Conservation (phyloP, 2,797 vertebrate genomes). For the Bucorvus abyssinicus region DNA sequence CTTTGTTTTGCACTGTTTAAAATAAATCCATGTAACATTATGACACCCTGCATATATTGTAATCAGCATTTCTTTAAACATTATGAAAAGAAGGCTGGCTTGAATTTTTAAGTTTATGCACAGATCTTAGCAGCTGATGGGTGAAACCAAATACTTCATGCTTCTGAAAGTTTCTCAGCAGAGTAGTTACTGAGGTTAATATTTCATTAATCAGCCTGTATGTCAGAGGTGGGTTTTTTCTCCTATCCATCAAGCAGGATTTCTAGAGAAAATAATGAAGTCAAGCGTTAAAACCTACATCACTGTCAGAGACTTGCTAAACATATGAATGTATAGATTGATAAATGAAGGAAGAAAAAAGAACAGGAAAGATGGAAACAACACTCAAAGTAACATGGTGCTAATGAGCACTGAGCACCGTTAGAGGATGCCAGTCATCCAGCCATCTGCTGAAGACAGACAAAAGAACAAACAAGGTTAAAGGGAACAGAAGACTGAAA, state of each 20-base stretch:
- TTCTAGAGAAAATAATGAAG: constrained; percentile 50
- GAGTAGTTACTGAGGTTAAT: constrained; percentile 46
- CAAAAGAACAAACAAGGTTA: constrained; percentile 62
- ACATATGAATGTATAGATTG: constrained; percentile 43
- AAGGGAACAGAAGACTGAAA: constrained; percentile 38
- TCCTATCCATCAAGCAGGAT: neutral
- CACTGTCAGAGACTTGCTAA: constrained; percentile 33
- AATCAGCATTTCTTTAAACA: constrained; percentile 21
- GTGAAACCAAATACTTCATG: neutral
- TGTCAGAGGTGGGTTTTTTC: neutral
- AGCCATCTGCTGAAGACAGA: constrained; percentile 63
- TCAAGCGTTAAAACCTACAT: constrained; percentile 12
- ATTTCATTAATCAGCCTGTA: constrained; percentile 54
- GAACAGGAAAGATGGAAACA: constrained; percentile 45
- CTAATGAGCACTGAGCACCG: constrained; percentile 61
- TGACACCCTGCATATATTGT: neutral
- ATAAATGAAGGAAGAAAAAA: constrained; percentile 41
- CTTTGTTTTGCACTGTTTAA: constrained; percentile 12
- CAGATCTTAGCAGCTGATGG: neutral
- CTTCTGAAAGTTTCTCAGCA: constrained; percentile 12
- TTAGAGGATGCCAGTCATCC: constrained; percentile 42
- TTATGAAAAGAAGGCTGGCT: neutral
- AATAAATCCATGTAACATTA: constrained; percentile 33
- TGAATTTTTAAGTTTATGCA: constrained; percentile 1
- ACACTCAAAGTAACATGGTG: constrained; percentile 56